A percentile compares a stretch with the other conserved stretches of the same genome.
Conservation (phyloP, 2,113 vertebrate species). For the Grantiella picta region DNA sequence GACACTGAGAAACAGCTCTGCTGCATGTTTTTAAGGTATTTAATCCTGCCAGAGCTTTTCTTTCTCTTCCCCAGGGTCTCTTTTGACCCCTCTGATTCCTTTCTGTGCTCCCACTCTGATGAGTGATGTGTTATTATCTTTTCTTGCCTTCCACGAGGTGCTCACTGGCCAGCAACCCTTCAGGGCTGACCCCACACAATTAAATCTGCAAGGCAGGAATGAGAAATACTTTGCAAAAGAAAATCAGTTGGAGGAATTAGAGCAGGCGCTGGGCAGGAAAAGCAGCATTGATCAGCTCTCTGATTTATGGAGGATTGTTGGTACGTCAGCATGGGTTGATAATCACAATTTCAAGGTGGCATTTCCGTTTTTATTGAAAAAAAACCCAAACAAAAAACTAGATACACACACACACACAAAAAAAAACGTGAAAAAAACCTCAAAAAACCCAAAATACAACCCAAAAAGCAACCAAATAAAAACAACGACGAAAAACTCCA, state of each 20-base stretch:
- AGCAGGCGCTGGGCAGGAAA: not conserved
- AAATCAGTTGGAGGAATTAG: not conserved
- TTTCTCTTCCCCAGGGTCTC: not conserved
- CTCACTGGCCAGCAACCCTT: not conserved
- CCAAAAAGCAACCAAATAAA: not conserved
- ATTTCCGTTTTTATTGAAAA: not conserved
- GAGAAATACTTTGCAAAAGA: not conserved
- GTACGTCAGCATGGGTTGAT: fast-evolving
- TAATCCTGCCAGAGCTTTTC: not conserved
- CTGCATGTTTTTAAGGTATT: not conserved
- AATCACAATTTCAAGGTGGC: not conserved
- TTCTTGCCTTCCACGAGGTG: not conserved
- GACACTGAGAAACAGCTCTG: not conserved
- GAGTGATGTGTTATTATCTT: not conserved
- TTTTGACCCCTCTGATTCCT: not conserved
- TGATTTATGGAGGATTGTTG: not conserved
- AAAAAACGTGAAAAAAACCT: not conserved
- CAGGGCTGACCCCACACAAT: not conserved
- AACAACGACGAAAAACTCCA: too few species aligned
- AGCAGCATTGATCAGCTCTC: not conserved
- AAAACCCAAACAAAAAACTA: not conserved
- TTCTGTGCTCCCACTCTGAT: not conserved
- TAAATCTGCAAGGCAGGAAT: not conserved
- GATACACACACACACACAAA: too few species aligned
- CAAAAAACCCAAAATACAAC: not conserved